phyloP scores from a whole-genome alignment of 2,888 invertebrate species.

The Cheilosia variabilis region DNA sequence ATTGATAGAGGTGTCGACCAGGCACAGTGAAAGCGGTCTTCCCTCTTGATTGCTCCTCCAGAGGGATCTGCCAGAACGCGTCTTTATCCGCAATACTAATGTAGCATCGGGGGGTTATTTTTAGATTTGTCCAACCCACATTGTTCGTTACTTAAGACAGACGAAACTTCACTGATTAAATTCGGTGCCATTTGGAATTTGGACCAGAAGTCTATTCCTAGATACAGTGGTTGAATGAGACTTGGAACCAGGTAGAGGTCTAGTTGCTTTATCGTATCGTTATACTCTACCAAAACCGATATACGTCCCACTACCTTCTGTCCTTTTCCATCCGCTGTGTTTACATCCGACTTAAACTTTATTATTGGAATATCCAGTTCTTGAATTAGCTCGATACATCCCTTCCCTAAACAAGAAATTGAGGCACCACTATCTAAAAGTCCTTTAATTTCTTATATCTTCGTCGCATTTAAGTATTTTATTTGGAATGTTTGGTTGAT shows the following conservation, averaged over 20 bases:
- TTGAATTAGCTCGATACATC: conserved; percentile 6
- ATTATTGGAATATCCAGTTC: conserved; percentile 11
- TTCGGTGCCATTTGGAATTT: too few species aligned
- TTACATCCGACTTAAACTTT: background rate
- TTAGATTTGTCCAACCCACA: background rate
- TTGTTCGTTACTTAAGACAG: background rate
- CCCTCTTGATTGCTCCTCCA: background rate
- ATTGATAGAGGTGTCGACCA: background rate
- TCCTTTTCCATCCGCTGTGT: conserved; percentile 25
- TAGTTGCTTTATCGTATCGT: background rate
- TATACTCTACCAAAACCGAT: conserved; percentile 5
- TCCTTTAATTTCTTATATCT: background rate
- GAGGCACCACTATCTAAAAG: conserved; percentile 28
- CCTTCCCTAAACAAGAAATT: conserved; percentile 16
- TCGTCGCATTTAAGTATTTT: background rate
- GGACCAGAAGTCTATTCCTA: too few species aligned
- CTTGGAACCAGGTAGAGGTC: too few species aligned
- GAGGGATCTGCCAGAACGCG: background rate
- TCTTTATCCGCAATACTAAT: conserved; percentile 5
- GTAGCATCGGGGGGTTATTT: background rate
- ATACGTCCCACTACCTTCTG: conserved; percentile 20
- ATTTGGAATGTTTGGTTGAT: background rate
- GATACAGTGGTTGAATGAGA: too few species aligned
- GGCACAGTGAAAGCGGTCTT: background rate
- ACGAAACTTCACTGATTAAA: too few species aligned